Evolutionary conservation across 2,888 invertebrate genomes (phyloP).

Genomic region (Thelaira solivaga): DNA sequence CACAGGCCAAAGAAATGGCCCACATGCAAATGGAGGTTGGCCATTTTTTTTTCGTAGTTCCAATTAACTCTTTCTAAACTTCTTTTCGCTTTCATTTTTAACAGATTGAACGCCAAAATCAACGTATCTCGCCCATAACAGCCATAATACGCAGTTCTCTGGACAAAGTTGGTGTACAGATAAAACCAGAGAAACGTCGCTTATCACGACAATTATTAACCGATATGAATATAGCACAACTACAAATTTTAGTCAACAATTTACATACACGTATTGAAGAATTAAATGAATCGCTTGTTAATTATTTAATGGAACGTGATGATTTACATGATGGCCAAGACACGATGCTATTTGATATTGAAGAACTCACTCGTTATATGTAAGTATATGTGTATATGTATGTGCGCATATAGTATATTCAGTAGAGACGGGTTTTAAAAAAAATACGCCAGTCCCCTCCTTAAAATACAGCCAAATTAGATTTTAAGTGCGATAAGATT

Average conservation of each 20-base stretch:
- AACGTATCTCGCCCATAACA: slow-evolving; percentile 88
- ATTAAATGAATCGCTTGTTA: slow-evolving; percentile 92
- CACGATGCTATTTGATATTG: slow-evolving; percentile 97
- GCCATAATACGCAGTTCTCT: slow-evolving; percentile 89
- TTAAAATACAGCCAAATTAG: no score
- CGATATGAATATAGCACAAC: slow-evolving; percentile 95
- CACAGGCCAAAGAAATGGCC: slow-evolving; percentile 94
- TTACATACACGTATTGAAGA: slow-evolving; percentile 95
- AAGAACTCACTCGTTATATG: slow-evolving; percentile 94
- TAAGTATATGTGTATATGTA: slow-evolving; percentile 78
- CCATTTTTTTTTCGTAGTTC: neutral
- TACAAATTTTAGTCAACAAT: slow-evolving; percentile 95
- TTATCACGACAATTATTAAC: slow-evolving; percentile 90
- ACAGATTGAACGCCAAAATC: slow-evolving; percentile 82
- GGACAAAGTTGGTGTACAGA: slow-evolving; percentile 88
- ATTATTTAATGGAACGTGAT: slow-evolving; percentile 93
- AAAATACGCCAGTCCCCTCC: no score
- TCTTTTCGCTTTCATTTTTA: slow-evolving; percentile 49
- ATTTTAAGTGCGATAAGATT: no score
- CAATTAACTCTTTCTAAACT: neutral
- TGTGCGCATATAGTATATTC: no score
- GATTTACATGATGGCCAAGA: slow-evolving; percentile 99
- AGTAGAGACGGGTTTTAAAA: no score
- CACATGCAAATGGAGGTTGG: slow-evolving; percentile 91
- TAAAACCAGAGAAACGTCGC: slow-evolving; percentile 89